Base-by-base conservation (phyloP, 2,888 invertebrate genomes). In the Thelaira solivaga region DNA sequence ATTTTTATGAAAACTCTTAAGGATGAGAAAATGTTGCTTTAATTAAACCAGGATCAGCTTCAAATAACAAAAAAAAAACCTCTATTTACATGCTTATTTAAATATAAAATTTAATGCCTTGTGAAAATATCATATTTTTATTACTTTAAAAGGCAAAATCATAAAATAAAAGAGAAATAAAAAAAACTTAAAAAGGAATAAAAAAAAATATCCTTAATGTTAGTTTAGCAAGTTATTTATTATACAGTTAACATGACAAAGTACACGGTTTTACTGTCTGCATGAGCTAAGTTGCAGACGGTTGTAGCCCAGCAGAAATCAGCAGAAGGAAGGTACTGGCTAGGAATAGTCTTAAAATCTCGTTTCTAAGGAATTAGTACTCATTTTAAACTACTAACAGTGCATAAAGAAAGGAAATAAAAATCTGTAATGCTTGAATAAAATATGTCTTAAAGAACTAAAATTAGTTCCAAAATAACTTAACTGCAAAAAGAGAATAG, bases 51-150 rank as follows among this genome's bases (percentile, higher is more conserved):
- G 16, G 26, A 39, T 57, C 22, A 65, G 10, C 36, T 47, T n/a
- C 3, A 26, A n/a, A n/a, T 7, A 18, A 29, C 45, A 47, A 0
- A 16, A 62, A 43, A 13, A 13, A 24, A 59, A 59, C n/a, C n/a
- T n/a, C n/a, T 41, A 51, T 51, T 61, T 45, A 53, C 45, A 61
- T 53, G 67, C 53, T 47, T 72, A 39, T 64, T 75, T 61, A 61
- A 68, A 68, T 75, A 74, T 53, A 65, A 71, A n/a, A 78, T 74
- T 78, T 65, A 69, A 74, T 74, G 74, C 53, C 74, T 61, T 68
- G 67, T 67, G 39, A 75, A 68, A 68, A 68, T 68, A 68, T 68
- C 67, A 75, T 68, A 75, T 75, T 75, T 75, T 75, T n/a, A n/a
- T n/a, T n/a, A n/a, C 51, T 36, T 67, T 10, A 51, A 47, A n/a